These are phyloP conservation scores for Heliconius congener DNA, from an alignment of 1,140 invertebrate genomes.

Conservation along the genomic window DNA sequence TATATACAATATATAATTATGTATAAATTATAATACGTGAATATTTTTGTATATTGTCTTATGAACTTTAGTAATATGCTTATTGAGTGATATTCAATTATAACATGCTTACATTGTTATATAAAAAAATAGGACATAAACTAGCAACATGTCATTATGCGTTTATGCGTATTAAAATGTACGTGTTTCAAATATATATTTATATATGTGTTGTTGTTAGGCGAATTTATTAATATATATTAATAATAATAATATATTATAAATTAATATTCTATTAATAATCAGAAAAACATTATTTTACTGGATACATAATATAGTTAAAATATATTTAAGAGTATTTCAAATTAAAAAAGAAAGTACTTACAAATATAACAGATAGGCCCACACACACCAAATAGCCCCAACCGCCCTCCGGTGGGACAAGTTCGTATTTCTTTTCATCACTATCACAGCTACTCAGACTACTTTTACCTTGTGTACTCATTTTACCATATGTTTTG, in stretches of 20 bases:
- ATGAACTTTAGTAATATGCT: background rate
- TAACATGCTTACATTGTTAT: background rate
- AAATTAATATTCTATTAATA: background rate
- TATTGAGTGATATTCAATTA: background rate
- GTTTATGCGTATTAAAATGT: background rate
- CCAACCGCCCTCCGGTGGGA: slow-evolving; percentile 85
- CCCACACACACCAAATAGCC: slow-evolving; percentile 84
- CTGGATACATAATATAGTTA: background rate
- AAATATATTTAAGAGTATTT: background rate
- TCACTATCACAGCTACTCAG: slow-evolving; percentile 78
- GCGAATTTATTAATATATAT: background rate
- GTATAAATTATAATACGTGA: background rate
- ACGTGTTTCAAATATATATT: slow-evolving; percentile 5
- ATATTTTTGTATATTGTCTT: background rate
- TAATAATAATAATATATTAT: background rate
- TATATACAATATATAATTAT: background rate
- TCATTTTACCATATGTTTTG: slow-evolving; percentile 53
- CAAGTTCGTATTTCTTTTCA: slow-evolving; percentile 74
- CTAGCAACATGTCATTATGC: background rate
- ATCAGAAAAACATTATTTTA: too few species aligned
- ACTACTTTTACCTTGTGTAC: slow-evolving; percentile 61
- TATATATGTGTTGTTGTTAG: background rate
- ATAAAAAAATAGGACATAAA: slow-evolving; percentile 1
- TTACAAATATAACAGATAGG: slow-evolving; percentile 84
- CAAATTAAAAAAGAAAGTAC: slow-evolving; percentile 55